phyloP scores from a whole-genome alignment of 2,888 invertebrate species.

The Anodontia alba region DNA sequence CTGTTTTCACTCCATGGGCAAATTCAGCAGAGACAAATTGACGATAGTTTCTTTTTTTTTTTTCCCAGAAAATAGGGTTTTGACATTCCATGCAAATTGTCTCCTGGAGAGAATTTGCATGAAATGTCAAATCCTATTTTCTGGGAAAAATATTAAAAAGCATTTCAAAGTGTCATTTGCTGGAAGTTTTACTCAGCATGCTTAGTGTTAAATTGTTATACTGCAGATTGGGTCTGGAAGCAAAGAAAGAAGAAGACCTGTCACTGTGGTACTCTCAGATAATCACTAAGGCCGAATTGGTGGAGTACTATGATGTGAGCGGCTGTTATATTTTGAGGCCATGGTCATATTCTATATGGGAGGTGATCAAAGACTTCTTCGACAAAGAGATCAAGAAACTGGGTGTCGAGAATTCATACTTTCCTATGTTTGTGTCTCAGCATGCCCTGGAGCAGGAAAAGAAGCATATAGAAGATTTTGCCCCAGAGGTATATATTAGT shows the following conservation, averaged over 20 bases:
- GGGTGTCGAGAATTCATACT: constrained; percentile 98
- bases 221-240: constrained; percentile 93
- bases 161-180: no score
- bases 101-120: no score
- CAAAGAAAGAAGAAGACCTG: constrained; percentile 95
- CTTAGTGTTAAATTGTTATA: no score
- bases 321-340: constrained; percentile 99
- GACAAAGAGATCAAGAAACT: constrained; percentile 94
- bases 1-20: no score
- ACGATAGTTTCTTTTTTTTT: no score
- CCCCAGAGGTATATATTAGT: constrained; percentile 95
- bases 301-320: constrained; percentile 99
- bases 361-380: constrained; percentile 93
- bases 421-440: constrained; percentile 98
- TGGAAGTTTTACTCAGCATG: no score
- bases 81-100: no score
- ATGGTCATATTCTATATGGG: constrained; percentile 99
- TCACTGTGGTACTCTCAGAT: constrained; percentile 98
- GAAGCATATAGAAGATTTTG: constrained; percentile 98
- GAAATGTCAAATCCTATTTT: no score
- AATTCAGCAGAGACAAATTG: no score
- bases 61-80: no score
- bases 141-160: no score
- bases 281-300: constrained; percentile 96
- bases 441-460: constrained; percentile 97